Evolutionary conservation across 2,113 vertebrate genomes (phyloP).

Genomic region (Sitta europaea): DNA sequence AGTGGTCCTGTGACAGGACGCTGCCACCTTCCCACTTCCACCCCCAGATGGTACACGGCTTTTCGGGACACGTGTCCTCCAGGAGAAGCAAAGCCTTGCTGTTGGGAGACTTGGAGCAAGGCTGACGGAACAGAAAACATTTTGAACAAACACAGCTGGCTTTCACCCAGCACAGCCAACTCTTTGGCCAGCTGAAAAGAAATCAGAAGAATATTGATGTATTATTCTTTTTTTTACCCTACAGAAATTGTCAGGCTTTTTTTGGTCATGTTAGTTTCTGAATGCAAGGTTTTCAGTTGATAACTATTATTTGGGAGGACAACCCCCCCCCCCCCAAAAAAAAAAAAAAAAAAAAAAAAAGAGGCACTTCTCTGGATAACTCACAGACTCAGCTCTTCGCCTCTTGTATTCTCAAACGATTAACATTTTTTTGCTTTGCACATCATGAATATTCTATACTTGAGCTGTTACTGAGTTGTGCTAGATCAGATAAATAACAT

Average conservation of each 20-base stretch:
- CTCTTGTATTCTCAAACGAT: slow-evolving; percentile 43
- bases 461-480: slow-evolving; percentile 51
- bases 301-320: background rate
- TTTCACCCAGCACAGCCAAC: background rate
- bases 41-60: accelerated
- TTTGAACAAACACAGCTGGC: slow-evolving; percentile 49
- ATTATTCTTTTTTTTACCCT: background rate
- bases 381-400: background rate
- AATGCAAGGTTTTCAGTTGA: background rate
- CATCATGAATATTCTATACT: slow-evolving; percentile 58
- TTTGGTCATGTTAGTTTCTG: background rate
- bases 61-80: background rate
- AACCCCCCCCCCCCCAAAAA: background rate
- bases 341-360: too few relatives aligned
- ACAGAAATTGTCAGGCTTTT: background rate
- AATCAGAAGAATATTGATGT: slow-evolving; percentile 46
- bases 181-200: slow-evolving; percentile 50
- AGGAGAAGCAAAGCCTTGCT: background rate
- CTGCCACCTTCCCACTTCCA: background rate
- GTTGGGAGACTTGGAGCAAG: background rate
- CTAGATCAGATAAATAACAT: slow-evolving; percentile 60
- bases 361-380: slow-evolving; percentile 4
- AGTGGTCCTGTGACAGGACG: background rate
- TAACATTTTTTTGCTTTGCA: slow-evolving; percentile 50
- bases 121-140: background rate